Base-by-base conservation (phyloP, 2,113 vertebrate genomes). In the Hydrochoerus hydrochaeris region DNA sequence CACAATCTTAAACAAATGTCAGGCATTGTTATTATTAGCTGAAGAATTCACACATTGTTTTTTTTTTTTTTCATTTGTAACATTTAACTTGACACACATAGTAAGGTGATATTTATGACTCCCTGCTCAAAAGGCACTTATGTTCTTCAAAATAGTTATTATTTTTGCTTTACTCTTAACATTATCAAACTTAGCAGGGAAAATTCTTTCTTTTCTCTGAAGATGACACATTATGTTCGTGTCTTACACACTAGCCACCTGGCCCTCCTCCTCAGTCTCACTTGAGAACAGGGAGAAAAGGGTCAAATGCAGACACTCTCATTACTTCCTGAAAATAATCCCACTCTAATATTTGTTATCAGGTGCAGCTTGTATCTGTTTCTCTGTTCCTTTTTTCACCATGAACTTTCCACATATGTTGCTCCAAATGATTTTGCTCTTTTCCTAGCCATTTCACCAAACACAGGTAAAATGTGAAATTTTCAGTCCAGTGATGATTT, bases 121-220 rank as follows among this genome's bases (percentile, higher is more conserved):
- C 26, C 26, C 26, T 13, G 17, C 28, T 1, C 17, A 60, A 78
- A 88, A 22, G 58, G 24, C 41, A 88, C 35, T 62, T 91, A 73
- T 2, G n/a, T 19, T 69, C 44, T 16, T 73, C 38, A 62, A 44
- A 73, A 52, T 52, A 84, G 78, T 78, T 78, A 54, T 67, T 60
- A 80, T 63, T 95, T 95, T 60, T 73, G 26, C 26, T 95, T 80
- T 88, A n/a, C 26, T 85, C 54, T 85, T 81, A 81, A 32, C 22
- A 91, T 16, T 19, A 32, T 57, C n/a, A 88, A 17, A 85, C 32
- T 57, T 63, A 58, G 77, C 2, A 57, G 46, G 2, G 11, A 49
- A 89, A 75, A 54, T 62, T 5, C 1, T 84, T 87, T 67, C 7
- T 75, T 46, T 38, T 26, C 58, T 46, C 26, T 81, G 24, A 69